Evolutionary conservation across 2,888 invertebrate genomes (phyloP).

Genomic region (Pseudolycoriella hygida): DNA sequence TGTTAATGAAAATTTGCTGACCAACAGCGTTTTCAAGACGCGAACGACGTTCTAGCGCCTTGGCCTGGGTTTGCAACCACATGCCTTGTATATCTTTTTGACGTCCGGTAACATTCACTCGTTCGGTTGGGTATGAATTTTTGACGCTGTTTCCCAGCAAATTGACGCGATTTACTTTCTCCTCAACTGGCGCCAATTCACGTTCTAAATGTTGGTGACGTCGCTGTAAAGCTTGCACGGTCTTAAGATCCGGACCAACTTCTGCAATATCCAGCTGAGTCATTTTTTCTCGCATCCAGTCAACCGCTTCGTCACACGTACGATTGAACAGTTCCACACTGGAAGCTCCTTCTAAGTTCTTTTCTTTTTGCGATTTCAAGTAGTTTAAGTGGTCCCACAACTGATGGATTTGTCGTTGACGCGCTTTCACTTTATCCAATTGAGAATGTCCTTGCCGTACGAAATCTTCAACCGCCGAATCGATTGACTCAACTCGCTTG

Average conservation of each 20-base stretch:
- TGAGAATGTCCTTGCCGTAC: conserved; percentile 74
- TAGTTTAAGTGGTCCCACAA: conserved; percentile 78
- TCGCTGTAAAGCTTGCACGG: conserved; percentile 79
- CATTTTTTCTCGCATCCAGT: conserved; percentile 97
- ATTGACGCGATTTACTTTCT: conserved; percentile 79
- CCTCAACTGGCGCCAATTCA: conserved; percentile 85
- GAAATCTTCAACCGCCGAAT: conserved; percentile 71
- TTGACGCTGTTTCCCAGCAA: conserved; percentile 80
- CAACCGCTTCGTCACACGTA: conserved; percentile 88
- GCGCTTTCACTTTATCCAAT: conserved; percentile 53
- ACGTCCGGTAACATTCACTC: conserved; percentile 63
- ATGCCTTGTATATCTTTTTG: conserved; percentile 71
- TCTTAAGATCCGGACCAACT: conserved; percentile 70
- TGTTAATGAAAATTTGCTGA: conserved; percentile 80
- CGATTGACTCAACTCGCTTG: conserved; percentile 77
- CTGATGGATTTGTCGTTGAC: conserved; percentile 70
- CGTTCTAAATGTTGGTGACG: conserved; percentile 85
- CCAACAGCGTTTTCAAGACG: conserved; percentile 89
- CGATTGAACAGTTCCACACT: conserved; percentile 91
- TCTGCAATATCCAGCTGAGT: conserved; percentile 65
- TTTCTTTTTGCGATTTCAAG: conserved; percentile 77
- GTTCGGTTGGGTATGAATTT: conserved; percentile 80
- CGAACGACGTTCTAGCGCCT: conserved; percentile 66
- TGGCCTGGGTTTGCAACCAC: conserved; percentile 76
- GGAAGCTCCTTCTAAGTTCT: conserved; percentile 78